phyloP scores from a whole-genome alignment of 2,113 vertebrate genomes.

The Natator depressus region DNA sequence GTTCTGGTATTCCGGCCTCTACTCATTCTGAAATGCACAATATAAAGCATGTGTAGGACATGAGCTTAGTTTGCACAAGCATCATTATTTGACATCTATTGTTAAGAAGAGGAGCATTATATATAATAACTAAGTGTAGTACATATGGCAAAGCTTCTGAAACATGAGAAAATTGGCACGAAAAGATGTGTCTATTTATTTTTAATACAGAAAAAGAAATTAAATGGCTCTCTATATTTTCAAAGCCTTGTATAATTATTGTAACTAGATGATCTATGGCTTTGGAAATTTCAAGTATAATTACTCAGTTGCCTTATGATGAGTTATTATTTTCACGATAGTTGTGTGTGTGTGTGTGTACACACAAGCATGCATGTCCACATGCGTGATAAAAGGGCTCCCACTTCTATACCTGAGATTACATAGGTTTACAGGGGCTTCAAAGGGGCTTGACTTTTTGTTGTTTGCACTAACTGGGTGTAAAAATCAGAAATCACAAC shows the following conservation, averaged over 20 bases:
- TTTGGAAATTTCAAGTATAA: not conserved
- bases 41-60: constrained; percentile 5
- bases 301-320: not conserved
- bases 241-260: not conserved
- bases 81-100: not conserved
- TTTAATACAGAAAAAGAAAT: constrained; percentile 20
- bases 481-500: constrained; percentile 22
- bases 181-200: not conserved
- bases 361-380: not conserved
- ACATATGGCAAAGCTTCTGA: constrained; percentile 31
- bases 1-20: constrained; percentile 19
- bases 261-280: not conserved
- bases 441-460: not conserved
- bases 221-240: constrained; percentile 9
- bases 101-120: constrained; percentile 14
- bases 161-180: not conserved
- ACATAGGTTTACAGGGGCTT: not conserved
- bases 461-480: not conserved
- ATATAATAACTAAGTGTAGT: not conserved
- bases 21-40: not conserved
- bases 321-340: not conserved
- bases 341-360: not conserved
- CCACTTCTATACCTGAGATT: not conserved
- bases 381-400: not conserved
- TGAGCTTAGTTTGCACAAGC: constrained; percentile 26